Evolutionary conservation across 1,140 invertebrate species (phyloP), one percentile per base, ranked within the genome.

Genomic region (Danaus plexippus): DNA sequence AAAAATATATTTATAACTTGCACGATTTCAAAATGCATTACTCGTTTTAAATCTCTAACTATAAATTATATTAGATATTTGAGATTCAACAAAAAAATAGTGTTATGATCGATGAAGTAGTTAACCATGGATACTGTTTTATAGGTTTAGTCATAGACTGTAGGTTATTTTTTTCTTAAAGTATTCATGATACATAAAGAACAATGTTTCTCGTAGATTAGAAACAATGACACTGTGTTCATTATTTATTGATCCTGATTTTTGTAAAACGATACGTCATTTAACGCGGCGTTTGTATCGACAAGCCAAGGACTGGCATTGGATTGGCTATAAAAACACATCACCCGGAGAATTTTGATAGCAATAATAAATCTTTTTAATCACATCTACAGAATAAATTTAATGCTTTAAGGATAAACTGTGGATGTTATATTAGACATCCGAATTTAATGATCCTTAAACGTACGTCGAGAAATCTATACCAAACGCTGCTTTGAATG

Each of bases 211-310:
- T 55, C 48, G 44, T 63, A 49, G 54, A 18, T 64, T 52, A 51
- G 54, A 58, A 69, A 69, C 63, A 64, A 63, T 62, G 61, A 62
- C 62, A 69, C 61, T 69, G 65, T 75, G 71, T 80, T 78, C 71
- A 75, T 77, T 75, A 70, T 77, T 74, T 73, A 72, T 69, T 62
- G 66, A 69, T 72, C 63, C 62, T 70, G 57, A 61, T 69, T 73
- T 32, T 63, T 64, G 42, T 71, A 63, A 62, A 66, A 59, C 59
- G 64, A 52, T 58, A 56, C 52, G 49, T 53, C 47, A 9, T 63
- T 63, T 64, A 56, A 64, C 44, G 57, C 48, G 57, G 45, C 41
- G 59, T 50, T 50, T 32, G 22, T 54, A 13, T 56, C 13, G 18
- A 56, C 52, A 48, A 18, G 46, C 47, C 9, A 53, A 46, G 13